Conservation (phyloP, 2,113 vertebrate genomes). For the Arenaria interpres region DNA sequence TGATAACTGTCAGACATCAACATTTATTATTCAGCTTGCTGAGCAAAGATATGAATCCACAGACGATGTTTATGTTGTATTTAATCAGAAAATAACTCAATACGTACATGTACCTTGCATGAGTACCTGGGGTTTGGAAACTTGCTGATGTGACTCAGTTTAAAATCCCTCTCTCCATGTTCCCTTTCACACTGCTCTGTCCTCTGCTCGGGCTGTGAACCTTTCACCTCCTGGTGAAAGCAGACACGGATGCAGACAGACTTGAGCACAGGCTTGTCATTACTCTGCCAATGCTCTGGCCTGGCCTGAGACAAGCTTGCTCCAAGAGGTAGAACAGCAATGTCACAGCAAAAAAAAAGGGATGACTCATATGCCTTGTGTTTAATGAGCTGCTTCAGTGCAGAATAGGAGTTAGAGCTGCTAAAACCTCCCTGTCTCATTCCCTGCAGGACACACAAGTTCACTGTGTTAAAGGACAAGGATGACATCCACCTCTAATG, state of each 20-base stretch:
- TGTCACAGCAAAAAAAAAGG: neutral
- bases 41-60: neutral
- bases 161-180: neutral
- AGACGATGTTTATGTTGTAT: neutral
- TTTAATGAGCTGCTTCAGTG: neutral
- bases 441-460: neutral
- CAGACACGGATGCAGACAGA: neutral
- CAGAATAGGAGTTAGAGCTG: neutral
- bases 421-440: neutral
- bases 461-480: neutral
- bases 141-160: neutral
- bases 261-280: neutral
- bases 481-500: neutral
- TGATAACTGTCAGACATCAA: neutral
- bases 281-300: neutral
- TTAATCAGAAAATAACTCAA: neutral
- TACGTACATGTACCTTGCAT: neutral
- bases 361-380: accelerated
- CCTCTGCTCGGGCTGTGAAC: neutral
- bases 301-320: neutral
- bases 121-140: neutral
- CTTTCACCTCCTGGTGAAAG: neutral
- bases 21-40: neutral
- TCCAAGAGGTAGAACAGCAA: neutral
- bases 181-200: neutral